These are phyloP conservation scores for Agrochola lota DNA, from an alignment of 2,888 invertebrate genomes.

Conservation along the genomic window DNA sequence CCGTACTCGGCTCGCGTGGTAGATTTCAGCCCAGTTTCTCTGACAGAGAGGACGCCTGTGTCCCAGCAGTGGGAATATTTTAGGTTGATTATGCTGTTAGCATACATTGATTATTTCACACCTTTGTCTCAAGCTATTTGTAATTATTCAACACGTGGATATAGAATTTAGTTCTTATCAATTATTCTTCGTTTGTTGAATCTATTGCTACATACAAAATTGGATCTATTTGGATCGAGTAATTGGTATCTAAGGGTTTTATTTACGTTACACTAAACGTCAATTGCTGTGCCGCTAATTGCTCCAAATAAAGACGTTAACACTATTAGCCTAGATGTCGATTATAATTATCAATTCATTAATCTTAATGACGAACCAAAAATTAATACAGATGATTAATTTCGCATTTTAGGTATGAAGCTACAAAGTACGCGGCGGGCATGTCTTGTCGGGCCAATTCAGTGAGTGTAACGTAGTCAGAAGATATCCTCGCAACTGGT, in stretches of 20 bases:
- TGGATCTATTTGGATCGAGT: constrained; percentile 22
- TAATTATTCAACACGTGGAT: not conserved
- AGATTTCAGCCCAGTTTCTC: too few relatives aligned
- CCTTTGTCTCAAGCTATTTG: not conserved
- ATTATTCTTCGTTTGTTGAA: constrained; percentile 22
- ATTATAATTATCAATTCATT: constrained; percentile 1
- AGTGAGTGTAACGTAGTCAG: too few relatives aligned
- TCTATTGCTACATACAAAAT: not conserved
- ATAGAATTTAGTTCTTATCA: not conserved
- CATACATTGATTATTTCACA: not conserved
- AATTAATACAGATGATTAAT: too few relatives aligned
- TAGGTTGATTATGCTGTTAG: not conserved
- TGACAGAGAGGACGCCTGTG: not conserved
- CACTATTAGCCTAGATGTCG: not conserved
- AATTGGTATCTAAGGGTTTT: constrained; percentile 18
- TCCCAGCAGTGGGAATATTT: not conserved
- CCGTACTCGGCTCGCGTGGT: too few relatives aligned
- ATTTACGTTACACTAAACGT: constrained; percentile 6
- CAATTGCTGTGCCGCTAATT: constrained; percentile 16
- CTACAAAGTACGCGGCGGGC: too few relatives aligned
- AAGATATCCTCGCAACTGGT: too few relatives aligned
- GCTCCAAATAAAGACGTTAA: constrained; percentile 13
- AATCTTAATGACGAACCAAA: too few relatives aligned
- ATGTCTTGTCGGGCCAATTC: too few relatives aligned
- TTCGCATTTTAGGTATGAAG: too few relatives aligned